These are phyloP conservation scores for Electrophaes corylata DNA, from an alignment of 2,888 invertebrate species.

Conservation along the genomic window DNA sequence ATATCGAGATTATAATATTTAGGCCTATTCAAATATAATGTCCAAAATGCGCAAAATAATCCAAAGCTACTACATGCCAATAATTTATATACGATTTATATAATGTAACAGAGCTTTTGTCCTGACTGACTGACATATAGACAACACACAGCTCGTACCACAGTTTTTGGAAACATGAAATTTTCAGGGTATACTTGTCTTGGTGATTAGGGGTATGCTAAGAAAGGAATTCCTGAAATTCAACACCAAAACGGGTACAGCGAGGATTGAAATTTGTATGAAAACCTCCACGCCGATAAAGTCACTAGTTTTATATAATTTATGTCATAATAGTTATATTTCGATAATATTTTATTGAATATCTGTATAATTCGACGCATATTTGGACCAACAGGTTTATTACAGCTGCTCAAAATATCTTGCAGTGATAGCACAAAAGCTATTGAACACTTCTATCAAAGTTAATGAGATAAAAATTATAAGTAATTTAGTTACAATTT, in stretches of 20 bases:
- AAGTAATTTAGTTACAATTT: conserved; percentile 3
- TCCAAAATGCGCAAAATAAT: conserved; percentile 55
- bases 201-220: too few relatives aligned
- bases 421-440: conserved; percentile 19
- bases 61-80: conserved; percentile 42
- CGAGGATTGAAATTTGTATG: too few relatives aligned
- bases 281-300: too few relatives aligned
- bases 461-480: conserved; percentile 10
- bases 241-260: too few relatives aligned
- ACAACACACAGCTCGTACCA: too few relatives aligned
- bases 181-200: too few relatives aligned
- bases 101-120: too few relatives aligned
- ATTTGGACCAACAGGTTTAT: conserved; percentile 35
- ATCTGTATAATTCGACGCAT: conserved; percentile 36
- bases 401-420: conserved; percentile 29
- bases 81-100: too few relatives aligned
- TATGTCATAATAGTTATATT: conserved; percentile 30
- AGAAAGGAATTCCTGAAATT: too few relatives aligned
- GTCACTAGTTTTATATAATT: conserved; percentile 33
- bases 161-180: too few relatives aligned
- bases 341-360: conserved; percentile 28
- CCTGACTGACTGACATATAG: too few relatives aligned
- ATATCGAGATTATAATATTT: conserved; percentile 65
- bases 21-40: conserved; percentile 64
- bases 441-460: conserved; percentile 24